Conservation (phyloP, 2,888 invertebrate genomes). For the Agriopis marginaria region DNA sequence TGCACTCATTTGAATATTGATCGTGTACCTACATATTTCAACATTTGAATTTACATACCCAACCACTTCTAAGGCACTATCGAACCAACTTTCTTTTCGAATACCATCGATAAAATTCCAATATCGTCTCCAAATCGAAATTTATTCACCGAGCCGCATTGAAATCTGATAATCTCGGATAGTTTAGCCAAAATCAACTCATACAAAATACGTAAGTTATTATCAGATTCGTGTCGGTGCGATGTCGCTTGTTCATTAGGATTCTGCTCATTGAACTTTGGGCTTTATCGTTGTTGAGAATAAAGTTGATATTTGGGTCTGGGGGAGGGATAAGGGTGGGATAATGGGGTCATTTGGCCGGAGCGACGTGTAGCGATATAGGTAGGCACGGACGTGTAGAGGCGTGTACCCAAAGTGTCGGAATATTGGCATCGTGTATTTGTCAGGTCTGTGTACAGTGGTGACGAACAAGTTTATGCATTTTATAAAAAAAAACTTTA, state of each 20-base stretch:
- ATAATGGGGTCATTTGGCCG: constrained; percentile 79
- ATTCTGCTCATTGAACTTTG: constrained; percentile 52
- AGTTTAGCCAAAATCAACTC: constrained; percentile 67
- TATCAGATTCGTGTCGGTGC: constrained; percentile 68
- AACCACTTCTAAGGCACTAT: constrained; percentile 26
- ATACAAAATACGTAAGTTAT: constrained; percentile 71
- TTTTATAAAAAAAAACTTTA: background rate
- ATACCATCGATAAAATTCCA: constrained; percentile 50
- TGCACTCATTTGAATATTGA: constrained; percentile 48
- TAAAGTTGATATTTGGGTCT: constrained; percentile 65
- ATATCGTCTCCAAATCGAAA: constrained; percentile 55
- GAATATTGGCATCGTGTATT: constrained; percentile 73
- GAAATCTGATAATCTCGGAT: constrained; percentile 65
- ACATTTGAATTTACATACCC: constrained; percentile 44
- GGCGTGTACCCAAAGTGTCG: constrained; percentile 71
- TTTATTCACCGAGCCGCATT: constrained; percentile 59
- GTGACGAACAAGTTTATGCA: constrained; percentile 25
- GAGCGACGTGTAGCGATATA: constrained; percentile 70
- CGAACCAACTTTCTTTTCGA: constrained; percentile 46
- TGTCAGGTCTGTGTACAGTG: constrained; percentile 58
- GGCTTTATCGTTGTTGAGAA: constrained; percentile 52
- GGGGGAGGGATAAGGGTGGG: constrained; percentile 62
- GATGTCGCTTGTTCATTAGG: constrained; percentile 68
- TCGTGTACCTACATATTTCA: constrained; percentile 44
- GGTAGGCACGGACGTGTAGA: constrained; percentile 62